Conservation (phyloP, 2,797 vertebrate species). For the Rhinatrema bivittatum region DNA sequence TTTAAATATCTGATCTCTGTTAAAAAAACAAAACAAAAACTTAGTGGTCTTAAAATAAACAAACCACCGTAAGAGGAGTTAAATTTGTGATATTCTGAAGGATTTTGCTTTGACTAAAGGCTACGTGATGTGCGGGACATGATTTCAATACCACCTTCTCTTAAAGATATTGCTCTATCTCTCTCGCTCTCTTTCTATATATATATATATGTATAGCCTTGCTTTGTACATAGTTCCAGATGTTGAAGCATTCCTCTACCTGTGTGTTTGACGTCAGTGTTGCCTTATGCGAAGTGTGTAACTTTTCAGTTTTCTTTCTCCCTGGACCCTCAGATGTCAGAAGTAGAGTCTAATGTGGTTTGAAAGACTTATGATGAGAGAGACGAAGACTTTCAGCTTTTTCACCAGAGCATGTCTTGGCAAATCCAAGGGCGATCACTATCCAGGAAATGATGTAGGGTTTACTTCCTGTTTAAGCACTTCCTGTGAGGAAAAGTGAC, state of each 20-base stretch:
- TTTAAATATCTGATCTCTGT: neutral
- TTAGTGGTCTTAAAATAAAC: too few relatives aligned
- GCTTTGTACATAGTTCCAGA: constrained; percentile 66
- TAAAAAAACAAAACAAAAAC: too few relatives aligned
- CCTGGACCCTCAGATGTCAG: too few relatives aligned
- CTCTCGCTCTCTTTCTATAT: neutral
- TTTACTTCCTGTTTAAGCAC: constrained; percentile 31
- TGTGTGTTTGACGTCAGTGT: constrained; percentile 50
- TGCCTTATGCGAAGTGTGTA: constrained; percentile 47
- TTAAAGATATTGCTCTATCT: too few relatives aligned
- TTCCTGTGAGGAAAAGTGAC: constrained; percentile 11
- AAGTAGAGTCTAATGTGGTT: too few relatives aligned
- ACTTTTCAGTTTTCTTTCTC: constrained; percentile 31
- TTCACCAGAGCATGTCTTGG: constrained; percentile 19
- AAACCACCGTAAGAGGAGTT: constrained; percentile 18
- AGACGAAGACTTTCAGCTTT: too few relatives aligned
- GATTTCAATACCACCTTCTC: constrained; percentile 9
- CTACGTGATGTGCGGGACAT: constrained; percentile 13
- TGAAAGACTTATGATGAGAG: too few relatives aligned
- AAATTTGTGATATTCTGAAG: neutral
- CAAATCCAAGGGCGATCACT: neutral
- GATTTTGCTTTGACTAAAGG: constrained; percentile 4
- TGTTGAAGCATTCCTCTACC: constrained; percentile 45
- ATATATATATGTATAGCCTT: constrained; percentile 7
- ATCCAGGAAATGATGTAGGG: constrained; percentile 11